phyloP scores from a whole-genome alignment of 2,797 vertebrate species.

The Chloroceryle amazona region DNA sequence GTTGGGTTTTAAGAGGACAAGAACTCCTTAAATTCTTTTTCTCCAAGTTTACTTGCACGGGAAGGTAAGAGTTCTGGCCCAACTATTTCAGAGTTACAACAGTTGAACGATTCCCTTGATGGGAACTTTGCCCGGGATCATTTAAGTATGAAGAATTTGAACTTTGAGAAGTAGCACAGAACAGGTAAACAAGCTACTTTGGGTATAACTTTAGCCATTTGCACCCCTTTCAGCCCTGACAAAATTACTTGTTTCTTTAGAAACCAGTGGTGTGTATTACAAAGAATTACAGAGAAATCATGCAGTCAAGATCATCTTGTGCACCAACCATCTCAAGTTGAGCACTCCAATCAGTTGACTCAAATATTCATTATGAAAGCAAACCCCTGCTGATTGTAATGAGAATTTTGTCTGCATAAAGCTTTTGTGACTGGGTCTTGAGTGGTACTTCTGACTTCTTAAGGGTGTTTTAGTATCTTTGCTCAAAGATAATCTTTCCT shows the following conservation, averaged over 20 bases:
- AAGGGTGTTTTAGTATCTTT: constrained; percentile 29
- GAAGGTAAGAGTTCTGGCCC: neutral
- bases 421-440: constrained; percentile 43
- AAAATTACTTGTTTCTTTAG: constrained; percentile 18
- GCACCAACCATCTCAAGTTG: neutral
- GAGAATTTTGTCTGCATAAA: constrained; percentile 56
- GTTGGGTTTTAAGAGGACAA: neutral
- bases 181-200: neutral
- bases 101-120: neutral
- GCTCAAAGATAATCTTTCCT: constrained; percentile 23
- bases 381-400: constrained; percentile 65
- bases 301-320: neutral
- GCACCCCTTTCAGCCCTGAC: neutral
- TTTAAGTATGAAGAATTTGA: neutral
- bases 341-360: constrained; percentile 67
- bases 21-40: neutral
- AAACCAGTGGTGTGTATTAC: neutral
- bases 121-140: neutral
- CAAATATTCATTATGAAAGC: constrained; percentile 53
- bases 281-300: constrained; percentile 22
- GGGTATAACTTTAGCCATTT: neutral
- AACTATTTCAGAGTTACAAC: neutral
- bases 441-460: constrained; percentile 37
- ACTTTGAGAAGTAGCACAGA: neutral
- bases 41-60: neutral